Percentiles rank a stretch among this genome's conserved stretches.
Evolutionary conservation across 2,888 invertebrate species (phyloP).

Genomic region (Periphyllus acericola): DNA sequence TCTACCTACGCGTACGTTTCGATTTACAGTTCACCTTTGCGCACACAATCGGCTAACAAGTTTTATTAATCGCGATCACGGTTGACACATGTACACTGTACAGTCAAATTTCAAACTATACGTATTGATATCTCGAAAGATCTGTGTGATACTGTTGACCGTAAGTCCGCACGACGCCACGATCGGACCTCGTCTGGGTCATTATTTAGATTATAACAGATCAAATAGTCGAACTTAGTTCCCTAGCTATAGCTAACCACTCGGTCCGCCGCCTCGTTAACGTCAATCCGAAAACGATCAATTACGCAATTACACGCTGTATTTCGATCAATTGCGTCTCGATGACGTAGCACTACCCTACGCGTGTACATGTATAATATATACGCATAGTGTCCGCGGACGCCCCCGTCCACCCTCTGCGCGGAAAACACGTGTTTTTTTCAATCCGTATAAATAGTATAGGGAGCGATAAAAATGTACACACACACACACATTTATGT

Average conservation of each 20-base stretch:
- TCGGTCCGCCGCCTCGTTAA: constrained; percentile 48
- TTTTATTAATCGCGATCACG: too few species aligned
- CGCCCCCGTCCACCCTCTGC: constrained; percentile 25
- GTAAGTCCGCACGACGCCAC: not conserved
- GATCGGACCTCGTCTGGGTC: not conserved
- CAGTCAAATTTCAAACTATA: too few species aligned
- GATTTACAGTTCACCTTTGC: too few species aligned
- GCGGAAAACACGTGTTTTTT: constrained; percentile 55
- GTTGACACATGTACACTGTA: too few species aligned
- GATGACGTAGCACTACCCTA: constrained; percentile 51
- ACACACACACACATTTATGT: not conserved
- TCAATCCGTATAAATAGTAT: constrained; percentile 35
- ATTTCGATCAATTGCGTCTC: constrained; percentile 49
- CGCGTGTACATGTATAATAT: not conserved
- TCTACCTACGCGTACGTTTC: too few species aligned
- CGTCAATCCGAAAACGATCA: constrained; percentile 61
- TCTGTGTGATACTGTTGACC: not conserved
- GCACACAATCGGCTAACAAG: too few species aligned
- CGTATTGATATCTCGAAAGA: too few species aligned
- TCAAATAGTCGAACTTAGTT: not conserved
- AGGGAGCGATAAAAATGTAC: constrained; percentile 47
- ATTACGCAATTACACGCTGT: constrained; percentile 59
- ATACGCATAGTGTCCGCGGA: not conserved
- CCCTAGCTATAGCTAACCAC: not conserved
- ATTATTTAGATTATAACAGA: not conserved